A percentile compares a stretch with the other conserved stretches of the same genome.
Evolutionary conservation across 2,888 invertebrate genomes (phyloP).

Genomic region (Trissolcus japonicus): DNA sequence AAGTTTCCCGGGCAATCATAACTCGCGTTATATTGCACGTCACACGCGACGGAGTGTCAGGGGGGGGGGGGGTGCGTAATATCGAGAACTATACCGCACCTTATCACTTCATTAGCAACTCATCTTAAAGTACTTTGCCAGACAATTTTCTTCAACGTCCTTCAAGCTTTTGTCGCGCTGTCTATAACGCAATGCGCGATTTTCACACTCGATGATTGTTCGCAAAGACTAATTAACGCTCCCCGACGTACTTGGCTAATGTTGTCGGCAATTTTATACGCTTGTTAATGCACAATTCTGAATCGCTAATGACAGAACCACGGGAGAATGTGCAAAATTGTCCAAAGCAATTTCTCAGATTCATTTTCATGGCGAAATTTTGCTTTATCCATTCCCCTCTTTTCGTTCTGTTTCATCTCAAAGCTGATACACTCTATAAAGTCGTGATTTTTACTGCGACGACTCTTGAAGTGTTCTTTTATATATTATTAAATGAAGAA

Average conservation of each 20-base stretch:
- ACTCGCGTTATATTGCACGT: slow-evolving; percentile 53
- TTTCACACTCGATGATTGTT: slow-evolving; percentile 27
- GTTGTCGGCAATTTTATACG: background rate
- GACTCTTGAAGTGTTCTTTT: slow-evolving; percentile 14
- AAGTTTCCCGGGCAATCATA: slow-evolving; percentile 57
- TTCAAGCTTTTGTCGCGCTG: slow-evolving; percentile 43
- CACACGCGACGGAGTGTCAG: slow-evolving; percentile 42
- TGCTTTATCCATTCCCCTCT: too few relatives aligned
- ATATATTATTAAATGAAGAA: slow-evolving; percentile 34
- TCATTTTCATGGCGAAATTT: too few relatives aligned
- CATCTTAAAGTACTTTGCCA: slow-evolving; percentile 50
- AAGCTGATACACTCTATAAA: background rate
- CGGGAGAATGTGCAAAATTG: too few relatives aligned
- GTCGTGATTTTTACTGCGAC: slow-evolving; percentile 14
- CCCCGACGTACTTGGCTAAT: slow-evolving; percentile 12
- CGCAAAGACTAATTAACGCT: background rate
- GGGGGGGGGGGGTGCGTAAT: slow-evolving; percentile 47
- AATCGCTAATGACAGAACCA: too few relatives aligned
- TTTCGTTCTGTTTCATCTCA: too few relatives aligned
- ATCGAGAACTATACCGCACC: slow-evolving; percentile 47
- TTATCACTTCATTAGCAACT: slow-evolving; percentile 57
- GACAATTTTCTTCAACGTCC: slow-evolving; percentile 49
- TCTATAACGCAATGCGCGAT: slow-evolving; percentile 22
- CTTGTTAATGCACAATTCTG: background rate
- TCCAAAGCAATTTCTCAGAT: too few relatives aligned